Conservation (phyloP, 2,113 vertebrate genomes). For the Bos javanicus region DNA sequence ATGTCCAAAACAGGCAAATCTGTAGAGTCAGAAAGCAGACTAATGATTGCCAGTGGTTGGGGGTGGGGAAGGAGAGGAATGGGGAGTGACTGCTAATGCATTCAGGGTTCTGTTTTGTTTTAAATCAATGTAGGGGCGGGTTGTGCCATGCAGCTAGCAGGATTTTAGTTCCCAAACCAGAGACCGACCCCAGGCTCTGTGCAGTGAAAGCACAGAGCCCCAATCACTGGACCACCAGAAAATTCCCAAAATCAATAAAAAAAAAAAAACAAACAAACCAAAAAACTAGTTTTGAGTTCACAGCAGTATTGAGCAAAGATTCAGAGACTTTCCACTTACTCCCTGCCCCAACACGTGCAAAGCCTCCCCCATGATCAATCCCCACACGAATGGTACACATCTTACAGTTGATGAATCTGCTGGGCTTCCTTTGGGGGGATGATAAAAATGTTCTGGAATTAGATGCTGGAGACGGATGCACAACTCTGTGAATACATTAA, state of each 20-base stretch:
- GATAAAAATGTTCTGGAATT: background rate
- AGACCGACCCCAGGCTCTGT: background rate
- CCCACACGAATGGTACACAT: background rate
- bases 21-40: background rate
- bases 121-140: background rate
- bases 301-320: background rate
- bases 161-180: background rate
- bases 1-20: background rate
- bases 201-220: background rate
- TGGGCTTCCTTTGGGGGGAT: background rate
- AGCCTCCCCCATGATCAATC: background rate
- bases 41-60: background rate
- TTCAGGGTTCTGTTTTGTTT: background rate
- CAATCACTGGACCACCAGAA: background rate
- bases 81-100: background rate
- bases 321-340: background rate
- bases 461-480: background rate
- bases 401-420: background rate
- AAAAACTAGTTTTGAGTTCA: background rate
- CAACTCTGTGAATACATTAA: background rate
- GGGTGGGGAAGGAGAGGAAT: background rate
- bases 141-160: background rate
- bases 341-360: background rate
- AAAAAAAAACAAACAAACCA: background rate
- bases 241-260: background rate